These are phyloP conservation scores for Anoplolepis gracilipes DNA, from an alignment of 1,140 invertebrate genomes.

Conservation along the genomic window DNA sequence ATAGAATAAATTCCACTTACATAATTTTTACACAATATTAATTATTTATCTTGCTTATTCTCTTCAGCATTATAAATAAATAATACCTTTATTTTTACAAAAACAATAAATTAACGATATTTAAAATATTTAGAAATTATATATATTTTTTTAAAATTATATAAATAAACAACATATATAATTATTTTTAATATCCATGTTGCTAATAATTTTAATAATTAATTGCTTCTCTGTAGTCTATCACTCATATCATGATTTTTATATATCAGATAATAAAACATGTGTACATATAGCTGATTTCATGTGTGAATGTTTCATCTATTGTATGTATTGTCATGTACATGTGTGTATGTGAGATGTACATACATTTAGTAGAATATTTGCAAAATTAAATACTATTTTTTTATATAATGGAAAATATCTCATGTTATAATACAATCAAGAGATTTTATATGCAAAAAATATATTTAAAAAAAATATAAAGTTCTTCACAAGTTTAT, in stretches of 20 bases:
- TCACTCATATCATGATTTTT: not conserved
- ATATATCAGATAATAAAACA: constrained; percentile 31
- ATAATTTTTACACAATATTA: not conserved
- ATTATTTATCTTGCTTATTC: constrained; percentile 2
- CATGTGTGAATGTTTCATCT: not conserved
- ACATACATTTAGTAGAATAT: constrained; percentile 1
- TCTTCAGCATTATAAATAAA: constrained; percentile 39
- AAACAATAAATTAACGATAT: constrained; percentile 21
- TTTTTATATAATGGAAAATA: not conserved
- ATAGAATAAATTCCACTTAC: constrained; percentile 22
- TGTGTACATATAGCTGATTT: constrained; percentile 31
- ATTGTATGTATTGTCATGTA: not conserved
- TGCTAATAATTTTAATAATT: constrained; percentile 27
- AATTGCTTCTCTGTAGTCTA: constrained; percentile 16
- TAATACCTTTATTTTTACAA: constrained; percentile 33
- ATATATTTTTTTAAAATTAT: constrained; percentile 17
- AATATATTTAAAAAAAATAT: constrained; percentile 33
- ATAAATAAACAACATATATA: constrained; percentile 38
- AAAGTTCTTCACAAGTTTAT: not conserved
- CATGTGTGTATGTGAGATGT: not conserved
- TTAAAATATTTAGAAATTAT: constrained; percentile 17
- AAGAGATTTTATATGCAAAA: constrained; percentile 23
- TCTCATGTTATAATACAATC: not conserved
- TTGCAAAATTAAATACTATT: constrained; percentile 11
- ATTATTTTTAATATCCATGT: constrained; percentile 2